A percentile compares a stretch with the other conserved stretches of the same genome.
phyloP scores from a whole-genome alignment of 2,797 vertebrate genomes.

The Muscicapa comitata region DNA sequence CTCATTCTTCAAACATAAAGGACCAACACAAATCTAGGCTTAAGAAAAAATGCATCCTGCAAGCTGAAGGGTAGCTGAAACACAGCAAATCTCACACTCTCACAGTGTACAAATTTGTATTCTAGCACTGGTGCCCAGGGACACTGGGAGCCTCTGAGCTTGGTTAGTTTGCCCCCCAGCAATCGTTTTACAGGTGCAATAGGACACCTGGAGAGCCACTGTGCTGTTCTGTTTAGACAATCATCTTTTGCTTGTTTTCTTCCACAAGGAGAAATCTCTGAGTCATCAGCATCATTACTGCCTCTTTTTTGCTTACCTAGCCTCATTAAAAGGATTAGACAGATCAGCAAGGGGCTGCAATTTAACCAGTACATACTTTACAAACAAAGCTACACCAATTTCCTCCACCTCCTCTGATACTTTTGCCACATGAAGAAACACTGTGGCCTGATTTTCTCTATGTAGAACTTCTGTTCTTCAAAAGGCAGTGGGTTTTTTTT shows the following conservation, averaged over 20 bases:
- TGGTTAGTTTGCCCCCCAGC: background rate
- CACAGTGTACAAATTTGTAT: background rate
- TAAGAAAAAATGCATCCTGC: background rate
- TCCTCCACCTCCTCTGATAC: background rate
- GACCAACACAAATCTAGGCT: background rate
- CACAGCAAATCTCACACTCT: background rate
- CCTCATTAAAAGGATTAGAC: constrained; percentile 44
- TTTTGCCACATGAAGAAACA: background rate
- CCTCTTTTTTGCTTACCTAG: constrained; percentile 50
- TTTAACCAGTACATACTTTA: background rate
- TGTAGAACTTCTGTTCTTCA: background rate
- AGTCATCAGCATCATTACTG: constrained; percentile 44
- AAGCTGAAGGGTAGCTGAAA: background rate
- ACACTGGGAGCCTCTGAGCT: background rate
- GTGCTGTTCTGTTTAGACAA: background rate
- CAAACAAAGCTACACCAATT: constrained; percentile 21
- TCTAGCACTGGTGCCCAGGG: background rate
- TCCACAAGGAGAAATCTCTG: constrained; percentile 6
- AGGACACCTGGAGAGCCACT: background rate
- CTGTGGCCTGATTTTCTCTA: background rate
- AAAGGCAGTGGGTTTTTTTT: background rate
- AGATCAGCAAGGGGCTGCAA: constrained; percentile 30
- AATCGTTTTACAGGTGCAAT: background rate
- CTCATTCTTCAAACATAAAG: background rate
- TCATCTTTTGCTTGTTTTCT: background rate